These are phyloP conservation scores for Morus bassanus DNA, from an alignment of 2,797 vertebrate genomes.

Conservation along the genomic window DNA sequence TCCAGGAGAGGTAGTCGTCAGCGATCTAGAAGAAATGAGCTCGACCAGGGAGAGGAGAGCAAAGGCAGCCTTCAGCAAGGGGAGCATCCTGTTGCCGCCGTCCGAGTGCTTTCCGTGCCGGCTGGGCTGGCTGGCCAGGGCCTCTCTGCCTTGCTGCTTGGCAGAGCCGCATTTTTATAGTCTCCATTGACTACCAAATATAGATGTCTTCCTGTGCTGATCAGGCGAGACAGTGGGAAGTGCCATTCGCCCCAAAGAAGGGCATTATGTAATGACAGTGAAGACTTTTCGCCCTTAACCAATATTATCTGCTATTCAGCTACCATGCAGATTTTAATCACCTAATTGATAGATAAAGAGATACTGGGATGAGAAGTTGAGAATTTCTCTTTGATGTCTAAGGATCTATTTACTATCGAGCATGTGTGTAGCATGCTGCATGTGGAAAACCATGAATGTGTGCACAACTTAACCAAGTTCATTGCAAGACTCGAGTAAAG, in stretches of 20 bases:
- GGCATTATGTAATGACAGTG: neutral
- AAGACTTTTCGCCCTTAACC: neutral
- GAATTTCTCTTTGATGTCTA: neutral
- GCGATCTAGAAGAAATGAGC: rapidly evolving
- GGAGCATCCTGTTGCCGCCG: neutral
- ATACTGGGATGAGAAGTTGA: neutral
- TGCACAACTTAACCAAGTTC: rapidly evolving
- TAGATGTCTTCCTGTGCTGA: slow-evolving; percentile 34
- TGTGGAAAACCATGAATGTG: neutral
- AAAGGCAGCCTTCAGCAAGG: neutral
- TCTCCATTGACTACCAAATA: slow-evolving; percentile 46
- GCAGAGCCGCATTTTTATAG: slow-evolving; percentile 21
- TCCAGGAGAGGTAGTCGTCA: rapidly evolving
- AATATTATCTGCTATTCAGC: neutral
- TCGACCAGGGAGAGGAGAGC: neutral
- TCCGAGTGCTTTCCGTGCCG: neutral
- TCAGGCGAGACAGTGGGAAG: neutral
- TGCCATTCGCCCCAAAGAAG: neutral
- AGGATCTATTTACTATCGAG: neutral
- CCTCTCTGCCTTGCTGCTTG: neutral
- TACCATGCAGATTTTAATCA: slow-evolving; percentile 53
- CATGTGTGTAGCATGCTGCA: rapidly evolving
- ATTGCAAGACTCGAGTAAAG: rapidly evolving
- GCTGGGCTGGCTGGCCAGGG: neutral
- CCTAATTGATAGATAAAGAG: neutral